Evolutionary conservation across 2,113 vertebrate genomes (phyloP), one percentile per base, ranked within the genome.

Genomic region (Narcine bancroftii): DNA sequence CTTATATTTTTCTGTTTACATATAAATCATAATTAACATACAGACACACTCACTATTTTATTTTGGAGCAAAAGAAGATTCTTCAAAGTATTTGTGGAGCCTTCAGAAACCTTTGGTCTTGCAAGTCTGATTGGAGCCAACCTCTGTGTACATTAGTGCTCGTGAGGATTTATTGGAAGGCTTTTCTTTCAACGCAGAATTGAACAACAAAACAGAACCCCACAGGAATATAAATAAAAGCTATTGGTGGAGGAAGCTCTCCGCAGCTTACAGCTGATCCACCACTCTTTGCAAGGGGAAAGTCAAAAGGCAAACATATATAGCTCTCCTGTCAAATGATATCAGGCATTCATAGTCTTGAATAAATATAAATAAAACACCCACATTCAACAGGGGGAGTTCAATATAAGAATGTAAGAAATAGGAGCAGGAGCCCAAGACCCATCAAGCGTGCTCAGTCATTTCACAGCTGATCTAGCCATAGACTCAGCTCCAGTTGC

Each of bases 21-120:
- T 47, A 69, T 69, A 89, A 89, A 89, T 66, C 85, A 66, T 56
- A 91, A 91, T 69, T 69, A 91, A 47, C 42, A 45, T 3, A 5
- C 63, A 69, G 63, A 9, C 39, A 29, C 24, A 3, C 89, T 45
- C 63, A 19, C 65, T 7, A 5, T 47, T n/a, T 89, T 91, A 69
- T 47, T 69, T 91, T 47, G 45, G 26, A 69, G 47, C 56, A 42
- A 26, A 1, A 36, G 4, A 89, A 65, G 39, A 69, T 21, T 69
- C 63, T 89, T 39, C 33, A 42, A 89, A 26, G 21, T 24, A 89
- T 45, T 45, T 63, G n/a, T 21, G 63, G 39, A 33, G 87, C 39
- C 60, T 91, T 85, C 45, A 45, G 26, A 24, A 89, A 42, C 39
- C 87, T 33, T 0, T 60, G 29, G 33, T 33, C 17, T 69, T 39